Conservation (phyloP, 2,113 vertebrate genomes). For the Empidonax alnorum region DNA sequence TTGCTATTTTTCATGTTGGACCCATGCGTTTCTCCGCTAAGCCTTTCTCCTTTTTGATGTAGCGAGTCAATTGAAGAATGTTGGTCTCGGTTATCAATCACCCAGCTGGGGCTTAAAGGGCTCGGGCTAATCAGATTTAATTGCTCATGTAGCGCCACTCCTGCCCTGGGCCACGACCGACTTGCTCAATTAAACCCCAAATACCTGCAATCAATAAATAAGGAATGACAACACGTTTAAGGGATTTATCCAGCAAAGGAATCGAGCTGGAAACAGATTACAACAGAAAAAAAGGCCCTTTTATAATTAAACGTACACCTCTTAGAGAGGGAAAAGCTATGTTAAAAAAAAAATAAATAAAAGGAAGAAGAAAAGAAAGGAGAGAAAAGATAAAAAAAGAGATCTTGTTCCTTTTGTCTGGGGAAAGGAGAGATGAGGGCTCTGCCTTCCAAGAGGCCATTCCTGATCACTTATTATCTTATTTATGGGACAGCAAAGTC, state of each 20-base stretch:
- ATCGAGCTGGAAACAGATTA: constrained; percentile 76
- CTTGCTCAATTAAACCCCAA: constrained; percentile 85
- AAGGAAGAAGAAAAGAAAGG: neutral
- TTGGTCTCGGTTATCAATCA: constrained; percentile 84
- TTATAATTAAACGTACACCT: constrained; percentile 77
- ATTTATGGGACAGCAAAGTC: neutral
- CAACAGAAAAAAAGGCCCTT: constrained; percentile 61
- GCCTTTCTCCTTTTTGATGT: constrained; percentile 79
- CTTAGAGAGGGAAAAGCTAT: neutral
- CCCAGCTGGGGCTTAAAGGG: constrained; percentile 84
- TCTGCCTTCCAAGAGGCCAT: neutral
- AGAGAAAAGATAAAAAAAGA: neutral
- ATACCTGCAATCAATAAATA: constrained; percentile 84
- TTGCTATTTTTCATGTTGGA: constrained; percentile 70
- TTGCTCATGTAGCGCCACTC: constrained; percentile 85
- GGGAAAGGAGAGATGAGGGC: neutral
- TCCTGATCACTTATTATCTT: neutral
- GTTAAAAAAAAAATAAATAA: no score
- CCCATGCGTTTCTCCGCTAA: constrained; percentile 70
- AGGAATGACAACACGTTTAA: constrained; percentile 79
- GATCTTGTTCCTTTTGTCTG: neutral
- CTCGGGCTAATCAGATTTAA: constrained; percentile 86
- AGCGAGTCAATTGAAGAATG: constrained; percentile 81
- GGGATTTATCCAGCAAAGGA: constrained; percentile 75
- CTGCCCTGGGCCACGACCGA: constrained; percentile 81